Base-by-base conservation (phyloP, 2,888 invertebrate species). In the Norana najaformis region DNA sequence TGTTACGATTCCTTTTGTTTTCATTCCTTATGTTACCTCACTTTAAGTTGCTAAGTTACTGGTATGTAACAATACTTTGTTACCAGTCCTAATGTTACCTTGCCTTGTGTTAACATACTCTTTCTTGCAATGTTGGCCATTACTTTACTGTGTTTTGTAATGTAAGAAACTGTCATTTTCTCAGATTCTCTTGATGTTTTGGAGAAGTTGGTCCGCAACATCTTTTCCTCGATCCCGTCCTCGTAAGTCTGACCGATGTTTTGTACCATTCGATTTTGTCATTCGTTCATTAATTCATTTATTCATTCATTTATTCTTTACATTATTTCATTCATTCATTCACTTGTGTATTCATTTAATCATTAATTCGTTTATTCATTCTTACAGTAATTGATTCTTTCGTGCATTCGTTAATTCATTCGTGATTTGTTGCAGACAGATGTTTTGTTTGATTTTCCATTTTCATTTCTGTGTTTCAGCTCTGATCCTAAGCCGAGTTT, bases 151-250 rank as follows among this genome's bases (percentile, higher is more conserved):
- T 89, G 90, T 69, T 91, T 92, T 91, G 34, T n/a, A n/a, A n/a
- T n/a, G n/a, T n/a, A n/a, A n/a, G n/a, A n/a, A n/a, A n/a, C n/a
- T n/a, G n/a, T n/a, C n/a, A n/a, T n/a, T n/a, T n/a, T n/a, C n/a
- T n/a, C 92, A 95, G 93, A 93, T 91, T 91, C 92, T 89, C 94
- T 97, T 16, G 95, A 96, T 36, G 95, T 95, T 0, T 93, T 97
- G 89, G 96, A 97, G 94, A 94, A 96, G 88, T 96, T 96, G 94
- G 97, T 97, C 0, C 93, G 95, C 82, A 95, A 96, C 89, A 96
- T 96, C 92, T 98, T 98, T 94, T 96, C 96, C 0, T 95, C 95
- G 89, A 96, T 98, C 35, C 96, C 97, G 0, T 96, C 95, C 91
- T 97, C 97, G 94, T 94, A 93, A 93, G 93, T 20, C 18, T 47